These are phyloP conservation scores for Chanos chanos DNA, from an alignment of 2,797 vertebrate species.

Conservation along the genomic window DNA sequence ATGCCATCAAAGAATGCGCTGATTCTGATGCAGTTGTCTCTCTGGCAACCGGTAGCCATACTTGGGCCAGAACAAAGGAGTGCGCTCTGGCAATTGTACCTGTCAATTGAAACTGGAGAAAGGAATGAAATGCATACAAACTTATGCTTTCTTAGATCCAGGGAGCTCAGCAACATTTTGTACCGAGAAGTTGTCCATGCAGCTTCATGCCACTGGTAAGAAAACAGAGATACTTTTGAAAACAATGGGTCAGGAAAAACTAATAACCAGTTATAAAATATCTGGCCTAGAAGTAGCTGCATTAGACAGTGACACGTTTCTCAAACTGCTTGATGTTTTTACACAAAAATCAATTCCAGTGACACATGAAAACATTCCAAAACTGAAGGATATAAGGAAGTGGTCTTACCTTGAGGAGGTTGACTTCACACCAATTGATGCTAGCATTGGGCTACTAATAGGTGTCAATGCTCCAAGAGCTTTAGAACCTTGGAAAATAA, in stretches of 20 bases:
- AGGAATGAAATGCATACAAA: neutral
- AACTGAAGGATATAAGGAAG: neutral
- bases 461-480: neutral
- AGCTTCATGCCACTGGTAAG: neutral
- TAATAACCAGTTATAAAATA: no score
- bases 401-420: neutral
- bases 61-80: neutral
- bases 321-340: slow-evolving; percentile 8
- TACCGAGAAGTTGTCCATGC: neutral
- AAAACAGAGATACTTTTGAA: neutral
- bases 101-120: neutral
- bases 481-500: slow-evolving; percentile 1
- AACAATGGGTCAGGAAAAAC: neutral
- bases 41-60: neutral
- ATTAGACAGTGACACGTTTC: neutral
- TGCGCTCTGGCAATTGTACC: neutral
- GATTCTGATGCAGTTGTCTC: neutral
- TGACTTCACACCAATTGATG: neutral
- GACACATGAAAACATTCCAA: slow-evolving; percentile 8
- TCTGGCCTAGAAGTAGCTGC: neutral
- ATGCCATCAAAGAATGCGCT: neutral
- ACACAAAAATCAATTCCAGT: neutral
- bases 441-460: neutral
- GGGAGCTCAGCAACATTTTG: neutral
- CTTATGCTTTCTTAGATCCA: neutral